These are phyloP conservation scores for Drosophila borealis DNA, from an alignment of 2,888 invertebrate genomes.

Conservation along the genomic window DNA sequence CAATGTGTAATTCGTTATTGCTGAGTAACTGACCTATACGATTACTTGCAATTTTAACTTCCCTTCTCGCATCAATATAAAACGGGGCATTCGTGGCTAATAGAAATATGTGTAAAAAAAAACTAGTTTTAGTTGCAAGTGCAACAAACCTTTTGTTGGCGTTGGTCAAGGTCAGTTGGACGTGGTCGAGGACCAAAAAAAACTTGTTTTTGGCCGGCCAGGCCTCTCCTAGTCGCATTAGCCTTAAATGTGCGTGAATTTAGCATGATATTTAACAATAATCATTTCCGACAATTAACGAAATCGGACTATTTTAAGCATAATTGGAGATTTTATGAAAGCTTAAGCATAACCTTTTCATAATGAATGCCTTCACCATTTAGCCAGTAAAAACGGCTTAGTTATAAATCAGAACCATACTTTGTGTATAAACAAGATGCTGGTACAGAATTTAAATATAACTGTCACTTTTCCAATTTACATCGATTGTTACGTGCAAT, in stretches of 20 bases:
- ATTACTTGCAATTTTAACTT: slow-evolving; percentile 4
- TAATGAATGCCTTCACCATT: no score
- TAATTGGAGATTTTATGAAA: not conserved
- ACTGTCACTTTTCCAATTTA: not conserved
- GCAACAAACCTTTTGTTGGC: slow-evolving; percentile 41
- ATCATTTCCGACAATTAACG: not conserved
- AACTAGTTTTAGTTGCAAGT: slow-evolving; percentile 36
- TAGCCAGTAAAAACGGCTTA: no score
- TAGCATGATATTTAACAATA: not conserved
- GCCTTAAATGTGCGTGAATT: slow-evolving; percentile 10
- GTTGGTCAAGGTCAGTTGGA: slow-evolving; percentile 53
- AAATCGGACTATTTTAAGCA: not conserved
- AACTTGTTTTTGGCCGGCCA: slow-evolving; percentile 38
- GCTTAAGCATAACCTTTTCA: not conserved
- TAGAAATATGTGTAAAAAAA: slow-evolving; percentile 2
- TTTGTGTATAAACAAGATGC: no score
- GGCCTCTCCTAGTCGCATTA: slow-evolving; percentile 1
- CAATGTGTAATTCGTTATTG: not conserved
- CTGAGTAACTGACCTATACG: slow-evolving; percentile 24
- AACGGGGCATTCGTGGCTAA: slow-evolving; percentile 18
- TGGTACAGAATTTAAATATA: not conserved
- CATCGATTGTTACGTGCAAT: slow-evolving; percentile 2
- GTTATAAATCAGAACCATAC: no score
- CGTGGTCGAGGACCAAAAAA: slow-evolving; percentile 31
- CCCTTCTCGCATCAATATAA: not conserved